phyloP scores from a whole-genome alignment of 2,113 vertebrate species.

The Deroptyus accipitrinus region DNA sequence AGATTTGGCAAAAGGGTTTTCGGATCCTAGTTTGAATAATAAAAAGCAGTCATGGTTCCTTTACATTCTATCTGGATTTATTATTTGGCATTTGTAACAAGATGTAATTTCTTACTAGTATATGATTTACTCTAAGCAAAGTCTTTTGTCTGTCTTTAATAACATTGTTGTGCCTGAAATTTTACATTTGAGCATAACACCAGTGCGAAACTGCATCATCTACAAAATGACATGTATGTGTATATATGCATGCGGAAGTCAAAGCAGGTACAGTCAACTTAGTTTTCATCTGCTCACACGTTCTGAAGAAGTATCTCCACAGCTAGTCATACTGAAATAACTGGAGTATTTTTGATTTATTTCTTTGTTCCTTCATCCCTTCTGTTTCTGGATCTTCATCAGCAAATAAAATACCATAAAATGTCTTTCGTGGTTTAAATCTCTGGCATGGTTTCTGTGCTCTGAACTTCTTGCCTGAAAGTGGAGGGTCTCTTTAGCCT shows the following conservation, averaged over 20 bases:
- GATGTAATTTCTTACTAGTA: not conserved
- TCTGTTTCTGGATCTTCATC: not conserved
- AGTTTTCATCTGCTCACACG: not conserved
- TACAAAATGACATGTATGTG: not conserved
- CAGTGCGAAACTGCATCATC: not conserved
- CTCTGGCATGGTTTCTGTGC: not conserved
- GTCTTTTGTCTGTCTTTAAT: not conserved
- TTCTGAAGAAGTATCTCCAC: not conserved
- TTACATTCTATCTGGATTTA: not conserved
- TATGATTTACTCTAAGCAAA: not conserved
- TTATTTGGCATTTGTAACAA: not conserved
- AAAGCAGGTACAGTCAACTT: accelerated
- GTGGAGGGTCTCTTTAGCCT: not conserved
- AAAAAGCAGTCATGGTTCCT: not conserved
- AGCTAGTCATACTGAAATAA: not conserved
- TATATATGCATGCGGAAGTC: not conserved
- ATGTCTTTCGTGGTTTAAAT: not conserved
- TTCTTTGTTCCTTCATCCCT: not conserved
- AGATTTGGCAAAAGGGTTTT: not conserved
- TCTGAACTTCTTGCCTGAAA: not conserved
- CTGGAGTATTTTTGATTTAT: not conserved
- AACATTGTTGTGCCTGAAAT: not conserved
- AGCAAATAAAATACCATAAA: not conserved
- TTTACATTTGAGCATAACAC: not conserved
- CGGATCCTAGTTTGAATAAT: not conserved